A percentile compares a stretch with the other conserved stretches of the same genome.
Conservation (phyloP, 1,140 invertebrate species). For the Drosophila ambigua region DNA sequence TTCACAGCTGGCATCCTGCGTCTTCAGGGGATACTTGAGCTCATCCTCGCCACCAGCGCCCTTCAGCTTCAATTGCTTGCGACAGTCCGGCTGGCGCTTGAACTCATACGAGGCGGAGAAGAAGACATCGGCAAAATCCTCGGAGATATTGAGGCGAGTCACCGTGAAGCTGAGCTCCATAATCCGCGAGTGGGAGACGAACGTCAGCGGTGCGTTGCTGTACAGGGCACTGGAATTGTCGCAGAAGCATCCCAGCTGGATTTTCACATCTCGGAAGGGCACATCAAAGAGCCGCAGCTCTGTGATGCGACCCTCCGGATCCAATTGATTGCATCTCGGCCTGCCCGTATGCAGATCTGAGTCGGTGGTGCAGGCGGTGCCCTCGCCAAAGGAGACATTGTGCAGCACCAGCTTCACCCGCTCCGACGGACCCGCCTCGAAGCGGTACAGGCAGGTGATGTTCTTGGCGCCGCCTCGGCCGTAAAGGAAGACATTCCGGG, state of each 20-base stretch:
- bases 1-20: constrained; percentile 88
- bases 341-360: constrained; percentile 89
- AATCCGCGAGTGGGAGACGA: constrained; percentile 87
- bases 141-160: constrained; percentile 87
- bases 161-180: constrained; percentile 88
- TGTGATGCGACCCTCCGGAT: constrained; percentile 85
- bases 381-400: constrained; percentile 89
- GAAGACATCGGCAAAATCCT: constrained; percentile 88
- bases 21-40: constrained; percentile 86
- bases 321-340: constrained; percentile 84
- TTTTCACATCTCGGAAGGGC: constrained; percentile 87
- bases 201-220: constrained; percentile 86
- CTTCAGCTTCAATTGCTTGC: constrained; percentile 86
- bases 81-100: constrained; percentile 87
- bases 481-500: constrained; percentile 90
- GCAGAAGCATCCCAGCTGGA: constrained; percentile 88
- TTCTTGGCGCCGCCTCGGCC: constrained; percentile 90
- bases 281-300: constrained; percentile 87
- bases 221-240: constrained; percentile 86
- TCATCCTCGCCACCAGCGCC: constrained; percentile 87
- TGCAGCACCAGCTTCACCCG: constrained; percentile 87
- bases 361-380: constrained; percentile 87
- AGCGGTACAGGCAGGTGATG: constrained; percentile 90
- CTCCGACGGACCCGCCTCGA: constrained; percentile 88
- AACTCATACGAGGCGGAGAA: constrained; percentile 89